phyloP scores from a whole-genome alignment of 2,113 vertebrate species.

The Cebidichthys violaceus region DNA sequence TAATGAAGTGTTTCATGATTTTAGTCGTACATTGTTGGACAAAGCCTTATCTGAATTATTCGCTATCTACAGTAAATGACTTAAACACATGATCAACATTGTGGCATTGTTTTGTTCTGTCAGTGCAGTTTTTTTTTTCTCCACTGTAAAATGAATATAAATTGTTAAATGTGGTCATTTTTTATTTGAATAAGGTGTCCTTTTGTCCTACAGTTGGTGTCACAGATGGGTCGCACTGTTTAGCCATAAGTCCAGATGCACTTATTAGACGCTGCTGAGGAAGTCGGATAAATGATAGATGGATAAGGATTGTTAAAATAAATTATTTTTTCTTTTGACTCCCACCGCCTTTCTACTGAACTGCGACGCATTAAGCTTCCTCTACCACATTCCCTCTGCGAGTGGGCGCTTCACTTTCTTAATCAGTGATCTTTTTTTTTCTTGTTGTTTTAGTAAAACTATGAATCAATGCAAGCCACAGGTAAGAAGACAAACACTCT shows the following conservation, averaged over 20 bases:
- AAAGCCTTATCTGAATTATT: slow-evolving; percentile 76
- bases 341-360: slow-evolving; percentile 2
- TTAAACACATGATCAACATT: slow-evolving; percentile 33
- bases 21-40: slow-evolving; percentile 65
- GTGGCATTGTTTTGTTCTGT: slow-evolving; percentile 52
- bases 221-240: slow-evolving; percentile 43
- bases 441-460: not conserved
- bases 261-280: slow-evolving; percentile 51
- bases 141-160: slow-evolving; percentile 47
- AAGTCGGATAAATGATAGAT: slow-evolving; percentile 28
- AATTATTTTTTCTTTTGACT: not conserved
- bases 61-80: slow-evolving; percentile 61
- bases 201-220: slow-evolving; percentile 33
- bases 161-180: slow-evolving; percentile 30
- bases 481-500: not conserved
- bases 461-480: slow-evolving; percentile 1
- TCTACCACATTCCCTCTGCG: slow-evolving; percentile 31
- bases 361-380: slow-evolving; percentile 17
- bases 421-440: not conserved
- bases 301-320: slow-evolving; percentile 13
- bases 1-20: slow-evolving; percentile 52
- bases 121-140: slow-evolving; percentile 48
- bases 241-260: slow-evolving; percentile 40
- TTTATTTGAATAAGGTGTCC: slow-evolving; percentile 42
- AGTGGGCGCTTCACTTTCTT: slow-evolving; percentile 11